Base-by-base conservation (phyloP, 2,888 invertebrate genomes). In the Leucozona laternaria region DNA sequence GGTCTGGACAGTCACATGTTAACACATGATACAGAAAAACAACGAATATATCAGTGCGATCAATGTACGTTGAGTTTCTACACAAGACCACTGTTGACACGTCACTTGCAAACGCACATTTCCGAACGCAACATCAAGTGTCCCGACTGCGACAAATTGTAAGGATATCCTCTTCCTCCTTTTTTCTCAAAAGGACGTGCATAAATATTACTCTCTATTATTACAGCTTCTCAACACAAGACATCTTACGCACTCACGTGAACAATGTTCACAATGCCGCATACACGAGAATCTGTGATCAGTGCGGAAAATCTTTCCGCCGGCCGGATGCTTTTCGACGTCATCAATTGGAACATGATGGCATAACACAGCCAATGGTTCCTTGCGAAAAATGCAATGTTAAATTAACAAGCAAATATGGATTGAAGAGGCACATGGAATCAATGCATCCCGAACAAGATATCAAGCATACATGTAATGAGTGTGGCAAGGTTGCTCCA, bases 261-360 rank as follows among this genome's bases (percentile, higher is more conserved):
- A 89, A 90, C 31, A 85, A 90, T 22, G 91, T 91, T 40, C 92
- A 92, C 73, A 83, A 91, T 40, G 90, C 91, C 25, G 89, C 90
- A 8, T 91, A 90, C 62, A 90, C 90, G n/a, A 90, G 90, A 78
- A 90, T 92, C 15, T 92, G 92, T 71, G 91, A 92, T 58, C 90
- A 92, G 37, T 92, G 92, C 31, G 92, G 92, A 0, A 91, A 91
- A 78, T 89, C 90, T 0, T 89, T 92, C 34, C 88, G 90, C 0
- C 90, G 91, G 0, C 89, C 90, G 0, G 90, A 90, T n/a, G 90
- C 90, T 8, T 89, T 91, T 62, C 89, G 86, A 15, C 89, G 90
- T 0, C 92, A 92, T 86, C 91, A 91, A 88, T 86, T 90, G 53
- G 91, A 91, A 50, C 92, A 92, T 77, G 88, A 90, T 20, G 91